Evolutionary conservation across 2,888 invertebrate genomes (phyloP), one percentile per base, ranked within the genome.

Genomic region (Caenorhabditis panamensis): DNA sequence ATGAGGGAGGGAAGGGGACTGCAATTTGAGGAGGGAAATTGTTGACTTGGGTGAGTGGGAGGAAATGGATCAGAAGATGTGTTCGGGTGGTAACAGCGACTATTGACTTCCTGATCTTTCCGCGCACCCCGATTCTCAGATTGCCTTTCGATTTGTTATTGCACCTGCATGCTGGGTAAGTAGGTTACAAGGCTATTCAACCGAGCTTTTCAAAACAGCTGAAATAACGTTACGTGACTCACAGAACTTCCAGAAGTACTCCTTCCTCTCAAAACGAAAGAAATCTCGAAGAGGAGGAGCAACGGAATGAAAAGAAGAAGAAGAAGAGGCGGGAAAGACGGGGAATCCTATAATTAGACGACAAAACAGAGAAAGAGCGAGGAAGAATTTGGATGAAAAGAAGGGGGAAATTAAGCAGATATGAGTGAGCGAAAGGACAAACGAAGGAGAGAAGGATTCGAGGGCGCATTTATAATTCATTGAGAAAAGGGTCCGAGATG

Each of bases 341-440:
- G 13, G 41, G 13, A 41, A 9, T 9, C 41, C 41, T 41, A 41
- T 41, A 41, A 16, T 16, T 24, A 56, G 28, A 56, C 56, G 56
- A 31, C 16, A 18, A 53, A 22, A 20, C 20, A 20, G 20, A n/a
- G 22, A 11, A 16, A 4, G 24, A 26, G 4, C n/a, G 26, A 2
- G 2, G 53, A 59, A 24, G 53, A 51, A 53, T 54, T n/a, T 54
- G 41, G 31, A 66, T 20, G 41, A 59, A 68, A 58, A 61, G 53
- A 54, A 31, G 44, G 20, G 53, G 28, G 61, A 68, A 49, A 20
- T 22, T 49, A 22, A 5, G 49, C 6, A 9, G 49, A 11, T 6
- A 20, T 20, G 20, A 49, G 11, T 13, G 49, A 20, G 49, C 6
- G 20, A 20, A 49, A 49, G 49, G 49, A 20, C 49, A 49, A 8